Percentiles rank a stretch among this genome's conserved stretches.
phyloP scores from a whole-genome alignment of 1,140 invertebrate genomes.

The Linepithema humile region DNA sequence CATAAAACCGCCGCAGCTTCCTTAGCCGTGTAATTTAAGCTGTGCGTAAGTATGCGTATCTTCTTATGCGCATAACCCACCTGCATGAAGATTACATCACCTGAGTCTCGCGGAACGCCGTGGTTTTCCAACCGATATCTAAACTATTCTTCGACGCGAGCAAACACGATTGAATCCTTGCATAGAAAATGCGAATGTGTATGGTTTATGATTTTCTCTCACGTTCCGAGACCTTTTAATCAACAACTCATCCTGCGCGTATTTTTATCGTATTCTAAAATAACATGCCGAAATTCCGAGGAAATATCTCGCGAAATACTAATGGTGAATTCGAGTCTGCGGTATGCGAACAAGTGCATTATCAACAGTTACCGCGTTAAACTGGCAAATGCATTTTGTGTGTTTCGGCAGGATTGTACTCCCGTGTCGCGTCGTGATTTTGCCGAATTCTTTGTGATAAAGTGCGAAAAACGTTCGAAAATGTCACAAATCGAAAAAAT shows the following conservation, averaged over 20 bases:
- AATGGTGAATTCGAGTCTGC: constrained; percentile 64
- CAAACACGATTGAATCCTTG: not conserved
- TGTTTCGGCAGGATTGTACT: constrained; percentile 46
- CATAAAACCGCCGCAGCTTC: constrained; percentile 8
- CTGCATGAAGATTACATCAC: constrained; percentile 46
- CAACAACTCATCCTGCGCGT: not conserved
- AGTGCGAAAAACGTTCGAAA: not conserved
- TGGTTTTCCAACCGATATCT: not conserved
- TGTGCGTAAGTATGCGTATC: constrained; percentile 29
- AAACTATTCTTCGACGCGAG: not conserved
- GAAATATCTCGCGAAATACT: constrained; percentile 32
- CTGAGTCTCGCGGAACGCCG: not conserved
- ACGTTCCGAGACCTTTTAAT: not conserved
- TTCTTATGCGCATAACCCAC: constrained; percentile 48
- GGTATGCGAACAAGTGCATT: constrained; percentile 60
- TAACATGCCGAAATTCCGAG: not conserved
- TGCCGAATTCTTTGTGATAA: not conserved
- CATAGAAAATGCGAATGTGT: not conserved
- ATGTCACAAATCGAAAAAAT: not conserved
- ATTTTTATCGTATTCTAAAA: not conserved
- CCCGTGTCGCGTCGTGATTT: constrained; percentile 11
- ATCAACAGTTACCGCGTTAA: constrained; percentile 63
- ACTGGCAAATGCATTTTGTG: constrained; percentile 67
- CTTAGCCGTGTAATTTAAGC: constrained; percentile 42
- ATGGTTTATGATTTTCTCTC: not conserved